Base-by-base conservation (phyloP, 2,113 vertebrate species). In the Proterorhinus semilunaris region DNA sequence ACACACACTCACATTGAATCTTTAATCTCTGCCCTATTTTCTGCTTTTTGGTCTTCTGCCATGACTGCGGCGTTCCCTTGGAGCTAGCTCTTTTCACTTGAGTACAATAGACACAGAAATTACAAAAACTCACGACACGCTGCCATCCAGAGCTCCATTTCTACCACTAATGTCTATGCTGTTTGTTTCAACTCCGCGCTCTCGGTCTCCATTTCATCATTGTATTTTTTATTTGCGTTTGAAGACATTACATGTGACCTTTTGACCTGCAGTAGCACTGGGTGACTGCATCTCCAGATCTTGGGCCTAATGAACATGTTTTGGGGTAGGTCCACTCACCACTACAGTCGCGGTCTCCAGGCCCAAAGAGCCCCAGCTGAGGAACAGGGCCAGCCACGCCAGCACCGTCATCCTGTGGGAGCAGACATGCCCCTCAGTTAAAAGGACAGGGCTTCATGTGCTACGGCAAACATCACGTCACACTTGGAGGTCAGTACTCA, bases 361-460 rank as follows among this genome's bases (percentile, higher is more conserved):
- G 13, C 95, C 95, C 90, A 96, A 88, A 66, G 95, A 95, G 69
- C 94, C 94, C 95, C 95, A 96, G 89, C 95, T 96, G 12, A 96
- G 92, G 86, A 96, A 91, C 10, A 96, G 92, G 69, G 94, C 92
- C 79, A 96, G 81, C 87, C 95, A 94, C 44, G 95, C 93, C 91
- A 95, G 89, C 27, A 95, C 92, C 0, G 94, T 95, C 95, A 96
- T 96, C 87, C 95, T 96, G 86, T 43, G 17, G 36, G 58, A 70
- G 53, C 83, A 46, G 53, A 76, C 68, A 83, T 52, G 75, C 46
- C 46, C 57, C 63, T 87, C 12, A 80, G 67, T 66, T 65, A 58
- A 69, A 49, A 45, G 67, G 63, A 52, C 65, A 79, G 27, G 4
- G 47, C 42, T 68, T 16, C 46, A 6, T 51, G 58, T 43, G 51